Percentiles rank a stretch among this genome's conserved stretches.
Evolutionary conservation across 2,888 invertebrate genomes (phyloP).

Genomic region (Yponomeuta plumbellus): DNA sequence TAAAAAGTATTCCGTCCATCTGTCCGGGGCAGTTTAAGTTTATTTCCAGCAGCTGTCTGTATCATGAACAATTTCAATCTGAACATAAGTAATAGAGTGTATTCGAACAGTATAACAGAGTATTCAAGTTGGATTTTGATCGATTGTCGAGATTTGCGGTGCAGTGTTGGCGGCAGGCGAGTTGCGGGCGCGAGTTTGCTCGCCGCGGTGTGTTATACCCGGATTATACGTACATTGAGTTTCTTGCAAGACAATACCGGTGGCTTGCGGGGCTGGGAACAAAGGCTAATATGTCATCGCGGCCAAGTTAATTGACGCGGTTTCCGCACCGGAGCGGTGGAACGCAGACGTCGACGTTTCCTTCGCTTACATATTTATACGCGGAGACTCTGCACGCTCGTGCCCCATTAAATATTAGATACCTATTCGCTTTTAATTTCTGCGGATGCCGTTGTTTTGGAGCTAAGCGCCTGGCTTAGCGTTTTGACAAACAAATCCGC

Average conservation of each 20-base stretch:
- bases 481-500: not conserved
- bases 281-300: slow-evolving; percentile 75
- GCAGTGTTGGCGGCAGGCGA: slow-evolving; percentile 16
- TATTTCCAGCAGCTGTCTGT: not conserved
- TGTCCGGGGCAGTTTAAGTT: not conserved
- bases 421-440: slow-evolving; percentile 36
- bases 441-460: slow-evolving; percentile 15
- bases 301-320: slow-evolving; percentile 73
- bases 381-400: slow-evolving; percentile 39
- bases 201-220: slow-evolving; percentile 22
- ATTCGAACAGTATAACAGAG: slow-evolving; percentile 2
- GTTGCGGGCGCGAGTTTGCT: not conserved
- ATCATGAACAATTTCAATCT: slow-evolving; percentile 18
- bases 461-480: slow-evolving; percentile 6
- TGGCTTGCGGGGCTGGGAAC: slow-evolving; percentile 44
- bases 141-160: slow-evolving; percentile 33
- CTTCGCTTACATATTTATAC: slow-evolving; percentile 69
- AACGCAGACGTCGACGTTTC: slow-evolving; percentile 69
- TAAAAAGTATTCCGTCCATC: not conserved
- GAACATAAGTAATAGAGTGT: not conserved
- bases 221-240: slow-evolving; percentile 29
- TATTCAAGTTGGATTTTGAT: slow-evolving; percentile 22
- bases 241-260: slow-evolving; percentile 54
- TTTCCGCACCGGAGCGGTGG: slow-evolving; percentile 69
- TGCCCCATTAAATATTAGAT: slow-evolving; percentile 33